Evolutionary conservation across 2,113 vertebrate genomes (phyloP), one percentile per base, ranked within the genome.

Genomic region (Tachysurus vachellii): DNA sequence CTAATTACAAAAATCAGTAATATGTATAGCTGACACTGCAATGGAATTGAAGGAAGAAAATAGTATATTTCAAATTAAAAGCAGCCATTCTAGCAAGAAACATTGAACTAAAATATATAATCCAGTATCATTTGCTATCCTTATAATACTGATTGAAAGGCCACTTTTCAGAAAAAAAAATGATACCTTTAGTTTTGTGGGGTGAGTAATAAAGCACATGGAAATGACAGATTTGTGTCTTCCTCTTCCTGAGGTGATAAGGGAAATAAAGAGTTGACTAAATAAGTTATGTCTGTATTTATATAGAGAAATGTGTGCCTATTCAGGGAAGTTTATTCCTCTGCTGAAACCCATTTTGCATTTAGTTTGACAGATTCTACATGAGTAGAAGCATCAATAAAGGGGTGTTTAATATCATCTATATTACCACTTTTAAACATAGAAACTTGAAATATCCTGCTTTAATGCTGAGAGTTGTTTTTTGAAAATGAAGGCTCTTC

Each of bases 41-140:
- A 31, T 31, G 47, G 23, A 83, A 21, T 70, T 68, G 4, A 31
- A 11, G 4, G n/a, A n/a, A 5, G 26, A 7, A 11, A 53, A n/a
- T n/a, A 79, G 21, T 42, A 82, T 82, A n/a, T 82, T 50, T 82
- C 11, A 64, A 23, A 53, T 76, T 76, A 53, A 77, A 80, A 13
- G 16, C 16, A 71, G 68, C 6, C 31, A 19, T 71, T 19, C 68
- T 42, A 71, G 31, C 68, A 19, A 71, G 7, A 42, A 36, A 42
- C 19, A 62, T 36, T 36, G n/a, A n/a, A n/a, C n/a, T n/a, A n/a
- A n/a, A n/a, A n/a, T n/a, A 47, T 47, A 47, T 47, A 47, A 47
- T 47, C 44, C 44, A 47, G 6, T 47, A 47, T 6, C 44, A 47
- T 47, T 59, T 59, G 57, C 57, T 59, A 59, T 19, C 57, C 19